These are phyloP conservation scores for Diplosoma virens DNA, from an alignment of 23 tunicate genomes.

Conservation along the genomic window DNA sequence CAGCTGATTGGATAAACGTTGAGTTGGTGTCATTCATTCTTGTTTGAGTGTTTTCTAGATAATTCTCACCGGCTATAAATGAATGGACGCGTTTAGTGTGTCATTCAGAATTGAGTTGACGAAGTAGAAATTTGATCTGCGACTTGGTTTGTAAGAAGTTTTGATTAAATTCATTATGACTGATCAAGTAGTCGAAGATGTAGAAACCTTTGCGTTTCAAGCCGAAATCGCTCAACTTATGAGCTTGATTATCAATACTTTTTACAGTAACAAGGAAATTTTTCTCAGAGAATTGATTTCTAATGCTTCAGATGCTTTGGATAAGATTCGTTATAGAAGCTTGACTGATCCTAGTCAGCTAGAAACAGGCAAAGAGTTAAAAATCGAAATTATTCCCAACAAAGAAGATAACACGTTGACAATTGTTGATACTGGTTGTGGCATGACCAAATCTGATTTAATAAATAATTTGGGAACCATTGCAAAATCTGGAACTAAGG, in stretches of 20 bases:
- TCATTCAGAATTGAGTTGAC: no score
- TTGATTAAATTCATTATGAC: conserved; percentile 46
- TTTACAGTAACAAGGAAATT: conserved; percentile 99
- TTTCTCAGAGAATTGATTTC: conserved; percentile 98
- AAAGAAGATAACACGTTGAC: conserved; percentile 78
- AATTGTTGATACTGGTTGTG: conserved; percentile 83
- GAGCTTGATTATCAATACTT: conserved; percentile 99
- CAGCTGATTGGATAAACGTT: no score
- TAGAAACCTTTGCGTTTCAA: conserved; percentile 96
- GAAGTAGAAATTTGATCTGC: no score
- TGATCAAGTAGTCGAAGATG: conserved; percentile 87
- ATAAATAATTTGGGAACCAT: conserved; percentile 96
- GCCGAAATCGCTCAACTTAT: conserved; percentile 99
- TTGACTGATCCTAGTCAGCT: conserved; percentile 85
- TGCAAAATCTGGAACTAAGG: conserved; percentile 93
- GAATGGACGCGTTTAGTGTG: no score
- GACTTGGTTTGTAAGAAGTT: no score
- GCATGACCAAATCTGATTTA: conserved; percentile 95
- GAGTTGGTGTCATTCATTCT: no score
- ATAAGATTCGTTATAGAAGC: conserved; percentile 88
- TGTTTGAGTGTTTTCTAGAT: no score
- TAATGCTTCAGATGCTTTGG: conserved; percentile 98
- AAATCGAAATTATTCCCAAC: conserved; percentile 93
- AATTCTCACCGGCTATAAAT: no score
- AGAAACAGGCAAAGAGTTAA: conserved; percentile 84